Evolutionary conservation across 1,140 invertebrate species (phyloP), one percentile per base, ranked within the genome.

Genomic region (Leptonema lineaticorne): DNA sequence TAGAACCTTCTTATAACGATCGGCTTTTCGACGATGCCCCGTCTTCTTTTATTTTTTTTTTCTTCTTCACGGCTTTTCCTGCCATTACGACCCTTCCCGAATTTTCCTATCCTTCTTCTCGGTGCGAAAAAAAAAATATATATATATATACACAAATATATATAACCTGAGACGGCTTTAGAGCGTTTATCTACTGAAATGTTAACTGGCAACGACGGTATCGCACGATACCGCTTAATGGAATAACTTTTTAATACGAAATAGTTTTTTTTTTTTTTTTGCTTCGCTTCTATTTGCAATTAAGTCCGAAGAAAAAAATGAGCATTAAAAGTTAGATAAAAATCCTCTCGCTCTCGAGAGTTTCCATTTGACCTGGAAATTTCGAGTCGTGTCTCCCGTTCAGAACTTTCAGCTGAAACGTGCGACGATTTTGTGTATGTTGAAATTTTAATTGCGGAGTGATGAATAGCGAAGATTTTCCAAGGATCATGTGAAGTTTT

Each of bases 161-260:
- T 33, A 33, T 11, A 11, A 33, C n/a, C 1, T 2, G 22, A 53
- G 50, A 22, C 50, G n/a, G n/a, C n/a, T n/a, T n/a, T n/a, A n/a
- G n/a, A n/a, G n/a, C n/a, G n/a, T n/a, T 53, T 53, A 53, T 53
- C 50, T 26, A 24, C 20, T 53, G 22, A 26, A 53, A 53, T 53
- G 1, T 53, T 53, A 26, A 53, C 46, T 48, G 46, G 46, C 22
- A 53, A 53, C n/a, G 50, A 24, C 50, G 50, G 22, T 24, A 26
- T 53, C 20, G 22, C 50, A 53, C 27, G 50, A 53, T 53, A 53
- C 22, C 6, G 22, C 22, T 24, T 53, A 53, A 53, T 53, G 50
- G 50, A 26, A 53, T 53, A 53, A 53, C 22, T 53, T 53, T 53
- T 53, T 53, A 22, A 48, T 48, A 22, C 46, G n/a, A n/a, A n/a